These are phyloP conservation scores for Urocynchramus pylzowi DNA, from an alignment of 2,113 vertebrate species.

Conservation along the genomic window DNA sequence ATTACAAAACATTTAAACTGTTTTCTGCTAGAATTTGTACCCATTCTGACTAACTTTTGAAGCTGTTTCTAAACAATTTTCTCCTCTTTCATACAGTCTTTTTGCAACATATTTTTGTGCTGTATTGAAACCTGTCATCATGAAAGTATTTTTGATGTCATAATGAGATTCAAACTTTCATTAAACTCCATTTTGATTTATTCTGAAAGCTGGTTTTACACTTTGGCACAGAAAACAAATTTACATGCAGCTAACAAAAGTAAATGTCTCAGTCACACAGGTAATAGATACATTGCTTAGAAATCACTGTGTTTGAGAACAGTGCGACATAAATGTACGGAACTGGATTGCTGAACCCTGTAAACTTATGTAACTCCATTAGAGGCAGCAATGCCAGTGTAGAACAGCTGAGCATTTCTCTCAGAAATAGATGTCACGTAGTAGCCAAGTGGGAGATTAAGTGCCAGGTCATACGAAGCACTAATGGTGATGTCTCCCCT, in stretches of 20 bases:
- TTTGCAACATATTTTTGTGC: not conserved
- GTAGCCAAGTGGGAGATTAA: not conserved
- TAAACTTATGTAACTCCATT: not conserved
- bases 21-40: not conserved
- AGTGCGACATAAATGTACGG: rapidly evolving
- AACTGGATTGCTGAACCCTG: not conserved
- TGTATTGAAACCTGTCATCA: not conserved
- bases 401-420: not conserved
- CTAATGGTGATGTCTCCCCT: not conserved
- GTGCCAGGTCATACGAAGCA: not conserved
- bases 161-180: not conserved
- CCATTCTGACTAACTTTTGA: not conserved
- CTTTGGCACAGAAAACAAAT: not conserved
- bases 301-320: not conserved
- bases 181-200: not conserved
- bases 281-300: not conserved
- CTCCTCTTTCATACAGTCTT: not conserved
- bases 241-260: not conserved
- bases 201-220: not conserved
- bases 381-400: not conserved
- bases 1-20: not conserved
- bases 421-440: not conserved
- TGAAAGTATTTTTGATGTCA: not conserved
- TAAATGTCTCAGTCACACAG: not conserved
- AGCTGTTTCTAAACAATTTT: not conserved